Evolutionary conservation across 37 sponge, comb jelly and placozoan genomes (phyloP).

Genomic region (Aphrocallistes beatrix): DNA sequence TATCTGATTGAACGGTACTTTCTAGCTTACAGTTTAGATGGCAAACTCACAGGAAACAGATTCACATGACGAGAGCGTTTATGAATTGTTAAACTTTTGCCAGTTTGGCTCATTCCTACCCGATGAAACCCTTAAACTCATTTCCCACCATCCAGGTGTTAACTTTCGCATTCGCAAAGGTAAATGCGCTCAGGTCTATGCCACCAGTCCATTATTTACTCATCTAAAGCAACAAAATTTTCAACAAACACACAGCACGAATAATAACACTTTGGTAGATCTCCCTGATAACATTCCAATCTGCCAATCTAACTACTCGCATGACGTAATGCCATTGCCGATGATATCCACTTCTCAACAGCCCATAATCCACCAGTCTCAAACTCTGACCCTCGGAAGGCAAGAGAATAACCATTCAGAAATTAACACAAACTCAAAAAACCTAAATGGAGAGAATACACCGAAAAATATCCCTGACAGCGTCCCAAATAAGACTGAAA

Average conservation of each 20-base stretch:
- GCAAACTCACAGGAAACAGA: too few relatives aligned
- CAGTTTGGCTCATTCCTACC: neutral
- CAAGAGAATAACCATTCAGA: neutral
- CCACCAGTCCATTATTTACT: neutral
- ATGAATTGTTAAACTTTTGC: neutral
- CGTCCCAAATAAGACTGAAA: neutral
- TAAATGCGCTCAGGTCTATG: neutral
- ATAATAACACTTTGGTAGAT: neutral
- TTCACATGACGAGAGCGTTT: neutral
- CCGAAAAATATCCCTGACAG: neutral
- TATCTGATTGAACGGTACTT: too few relatives aligned
- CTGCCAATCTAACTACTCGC: conserved; percentile 10
- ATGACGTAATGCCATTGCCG: neutral
- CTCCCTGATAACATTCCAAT: neutral
- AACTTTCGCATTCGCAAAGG: conserved; percentile 2
- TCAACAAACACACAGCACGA: neutral
- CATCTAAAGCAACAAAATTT: neutral
- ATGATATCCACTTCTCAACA: neutral
- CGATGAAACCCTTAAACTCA: neutral
- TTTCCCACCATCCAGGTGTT: neutral
- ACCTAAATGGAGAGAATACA: neutral
- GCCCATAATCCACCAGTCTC: neutral
- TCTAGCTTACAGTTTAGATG: too few relatives aligned
- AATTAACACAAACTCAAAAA: neutral
- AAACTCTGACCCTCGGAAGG: neutral